Percentiles rank a stretch among this genome's conserved stretches.
Conservation (phyloP, 2,797 vertebrate species). For the Schizopygopsis pylzovi region DNA sequence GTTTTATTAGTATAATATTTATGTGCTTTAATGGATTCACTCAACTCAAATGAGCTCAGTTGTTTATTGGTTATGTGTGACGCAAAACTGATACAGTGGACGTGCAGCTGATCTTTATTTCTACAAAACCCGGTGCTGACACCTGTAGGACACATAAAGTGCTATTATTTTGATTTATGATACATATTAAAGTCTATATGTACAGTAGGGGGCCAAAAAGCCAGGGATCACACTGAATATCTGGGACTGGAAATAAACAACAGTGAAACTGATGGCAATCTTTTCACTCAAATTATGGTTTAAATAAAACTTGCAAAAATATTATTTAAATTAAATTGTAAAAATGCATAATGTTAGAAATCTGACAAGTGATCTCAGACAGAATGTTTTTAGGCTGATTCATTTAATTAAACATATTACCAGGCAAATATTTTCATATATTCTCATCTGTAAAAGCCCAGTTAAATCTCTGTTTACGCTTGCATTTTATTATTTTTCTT, state of each 20-base stretch:
- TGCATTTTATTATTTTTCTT: neutral
- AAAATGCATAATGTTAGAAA: neutral
- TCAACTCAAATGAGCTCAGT: neutral
- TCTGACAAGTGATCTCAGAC: neutral
- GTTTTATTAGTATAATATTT: neutral
- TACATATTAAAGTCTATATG: neutral
- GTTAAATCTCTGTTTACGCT: neutral
- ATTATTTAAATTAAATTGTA: neutral
- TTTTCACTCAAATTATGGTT: neutral
- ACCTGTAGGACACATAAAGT: neutral
- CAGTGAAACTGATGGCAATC: neutral
- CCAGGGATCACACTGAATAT: neutral
- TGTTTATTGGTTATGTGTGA: neutral
- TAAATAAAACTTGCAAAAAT: neutral
- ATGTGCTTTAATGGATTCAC: neutral
- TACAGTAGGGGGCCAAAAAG: neutral
- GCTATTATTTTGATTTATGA: neutral
- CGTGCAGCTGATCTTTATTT: neutral
- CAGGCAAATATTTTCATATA: neutral
- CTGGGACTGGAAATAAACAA: neutral
- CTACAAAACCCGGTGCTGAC: neutral
- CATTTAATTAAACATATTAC: neutral
- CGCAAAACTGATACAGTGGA: neutral
- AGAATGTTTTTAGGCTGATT: neutral
- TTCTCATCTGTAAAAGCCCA: neutral